These are phyloP conservation scores for Frieseomelitta varia DNA, from an alignment of 1,140 invertebrate species.

Conservation along the genomic window DNA sequence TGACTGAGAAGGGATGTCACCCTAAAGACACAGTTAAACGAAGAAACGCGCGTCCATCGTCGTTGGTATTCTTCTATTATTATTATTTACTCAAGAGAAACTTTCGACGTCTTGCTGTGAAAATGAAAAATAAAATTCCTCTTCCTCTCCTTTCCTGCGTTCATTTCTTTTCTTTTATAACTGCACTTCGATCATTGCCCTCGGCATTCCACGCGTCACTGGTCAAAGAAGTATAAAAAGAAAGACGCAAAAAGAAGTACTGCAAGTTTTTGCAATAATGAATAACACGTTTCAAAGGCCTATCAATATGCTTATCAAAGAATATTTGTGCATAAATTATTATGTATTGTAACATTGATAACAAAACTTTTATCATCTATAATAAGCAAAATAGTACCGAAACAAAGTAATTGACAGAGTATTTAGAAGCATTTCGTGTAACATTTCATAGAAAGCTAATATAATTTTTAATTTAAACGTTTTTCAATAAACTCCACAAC, in stretches of 20 bases:
- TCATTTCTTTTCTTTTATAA: conserved; percentile 35
- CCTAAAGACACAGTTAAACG: conserved; percentile 34
- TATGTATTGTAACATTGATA: too few species aligned
- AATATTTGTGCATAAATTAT: neutral
- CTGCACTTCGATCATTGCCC: conserved; percentile 57
- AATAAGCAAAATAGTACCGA: too few species aligned
- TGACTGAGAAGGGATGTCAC: conserved; percentile 10
- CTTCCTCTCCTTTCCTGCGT: conserved; percentile 5
- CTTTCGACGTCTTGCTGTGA: conserved; percentile 37
- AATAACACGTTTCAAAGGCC: neutral
- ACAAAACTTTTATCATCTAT: neutral
- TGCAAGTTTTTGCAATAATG: neutral
- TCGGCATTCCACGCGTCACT: conserved; percentile 31
- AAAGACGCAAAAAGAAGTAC: too few species aligned
- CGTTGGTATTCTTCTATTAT: conserved; percentile 28
- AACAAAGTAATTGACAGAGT: neutral
- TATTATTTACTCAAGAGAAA: conserved; percentile 44
- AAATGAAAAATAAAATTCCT: conserved; percentile 60
- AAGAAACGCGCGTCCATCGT: conserved; percentile 24
- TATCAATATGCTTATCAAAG: neutral
- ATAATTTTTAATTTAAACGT: neutral
- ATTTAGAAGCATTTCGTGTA: neutral
- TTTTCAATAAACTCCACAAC: too few species aligned
- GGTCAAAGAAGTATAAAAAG: neutral
- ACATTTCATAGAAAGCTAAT: neutral